These are phyloP conservation scores for Orthosia gothica DNA, from an alignment of 2,888 invertebrate species.

Conservation along the genomic window DNA sequence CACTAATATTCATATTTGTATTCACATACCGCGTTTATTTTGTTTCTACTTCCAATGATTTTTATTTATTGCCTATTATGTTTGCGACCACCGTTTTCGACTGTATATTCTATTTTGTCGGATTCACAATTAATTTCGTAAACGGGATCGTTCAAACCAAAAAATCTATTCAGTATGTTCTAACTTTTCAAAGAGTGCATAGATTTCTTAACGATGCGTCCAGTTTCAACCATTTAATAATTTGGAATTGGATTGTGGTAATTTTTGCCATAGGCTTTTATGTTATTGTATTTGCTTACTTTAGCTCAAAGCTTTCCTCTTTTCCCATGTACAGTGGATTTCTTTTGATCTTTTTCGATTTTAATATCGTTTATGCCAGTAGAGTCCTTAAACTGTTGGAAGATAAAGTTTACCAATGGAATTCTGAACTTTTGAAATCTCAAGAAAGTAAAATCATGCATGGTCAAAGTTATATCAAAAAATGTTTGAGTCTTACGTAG, in stretches of 20 bases:
- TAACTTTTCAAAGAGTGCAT: conserved; percentile 41
- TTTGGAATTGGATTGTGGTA: conserved; percentile 38
- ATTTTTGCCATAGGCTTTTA: not conserved
- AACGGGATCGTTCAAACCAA: conserved; percentile 4
- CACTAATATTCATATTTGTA: not conserved
- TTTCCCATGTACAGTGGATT: not conserved
- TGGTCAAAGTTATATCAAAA: not conserved
- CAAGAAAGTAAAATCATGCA: not conserved
- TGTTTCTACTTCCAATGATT: too few species aligned
- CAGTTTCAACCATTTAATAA: not conserved
- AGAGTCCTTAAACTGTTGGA: conserved; percentile 9
- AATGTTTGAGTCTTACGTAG: conserved; percentile 24
- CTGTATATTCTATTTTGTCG: not conserved
- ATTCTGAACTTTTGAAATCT: not conserved
- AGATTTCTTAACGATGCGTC: conserved; percentile 5
- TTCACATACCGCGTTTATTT: not conserved
- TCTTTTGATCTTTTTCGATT: conserved; percentile 12
- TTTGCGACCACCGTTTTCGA: not conserved
- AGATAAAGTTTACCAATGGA: conserved; percentile 20
- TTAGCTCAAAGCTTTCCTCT: not conserved
- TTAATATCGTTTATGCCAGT: conserved; percentile 14
- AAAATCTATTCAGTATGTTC: not conserved
- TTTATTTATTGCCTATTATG: not conserved
- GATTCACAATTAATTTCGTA: not conserved
- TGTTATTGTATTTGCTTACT: not conserved